Evolutionary conservation across 1,140 invertebrate species (phyloP), one percentile per base, ranked within the genome.

Genomic region (Theocolax elegans): DNA sequence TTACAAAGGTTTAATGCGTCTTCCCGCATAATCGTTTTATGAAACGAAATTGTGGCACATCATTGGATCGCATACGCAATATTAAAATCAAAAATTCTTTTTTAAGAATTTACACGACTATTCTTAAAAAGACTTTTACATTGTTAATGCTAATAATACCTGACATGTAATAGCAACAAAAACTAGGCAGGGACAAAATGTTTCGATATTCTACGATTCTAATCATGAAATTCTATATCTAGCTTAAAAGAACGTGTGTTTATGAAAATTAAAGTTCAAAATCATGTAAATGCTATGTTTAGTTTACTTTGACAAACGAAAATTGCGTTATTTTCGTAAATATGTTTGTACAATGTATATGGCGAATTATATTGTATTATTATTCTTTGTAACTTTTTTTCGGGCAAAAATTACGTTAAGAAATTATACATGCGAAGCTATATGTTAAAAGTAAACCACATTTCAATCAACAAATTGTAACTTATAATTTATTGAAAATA

Each of bases 351-450:
- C 6, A 3, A 23, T 71, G 53, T 13, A 31, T 25, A 42, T 58
- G 46, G 42, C 69, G 54, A 71, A 74, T 73, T 51, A n/a, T 62
- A 74, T 75, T 79, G 75, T 78, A 78, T 80, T 78, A 77, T 78
- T 79, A 77, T 74, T 79, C 79, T 78, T 78, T 49, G 59, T 67
- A 59, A 48, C 38, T 51, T 49, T 63, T 56, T 35, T 35, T 35
- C n/a, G n/a, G n/a, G n/a, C n/a, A n/a, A n/a, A n/a, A n/a, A n/a
- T n/a, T n/a, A n/a, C n/a, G n/a, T n/a, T n/a, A n/a, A n/a, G 71
- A 65, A 72, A 71, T 70, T 49, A 72, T 53, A 58, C 65, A 73
- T 67, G 35, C 49, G 23, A 65, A 68, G n/a, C n/a, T n/a, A n/a
- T n/a, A n/a, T n/a, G n/a, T n/a, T n/a, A n/a, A n/a, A n/a, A n/a